These are phyloP conservation scores for Ophthalmolycus amberensis DNA, from an alignment of 2,113 vertebrate species.

Conservation along the genomic window DNA sequence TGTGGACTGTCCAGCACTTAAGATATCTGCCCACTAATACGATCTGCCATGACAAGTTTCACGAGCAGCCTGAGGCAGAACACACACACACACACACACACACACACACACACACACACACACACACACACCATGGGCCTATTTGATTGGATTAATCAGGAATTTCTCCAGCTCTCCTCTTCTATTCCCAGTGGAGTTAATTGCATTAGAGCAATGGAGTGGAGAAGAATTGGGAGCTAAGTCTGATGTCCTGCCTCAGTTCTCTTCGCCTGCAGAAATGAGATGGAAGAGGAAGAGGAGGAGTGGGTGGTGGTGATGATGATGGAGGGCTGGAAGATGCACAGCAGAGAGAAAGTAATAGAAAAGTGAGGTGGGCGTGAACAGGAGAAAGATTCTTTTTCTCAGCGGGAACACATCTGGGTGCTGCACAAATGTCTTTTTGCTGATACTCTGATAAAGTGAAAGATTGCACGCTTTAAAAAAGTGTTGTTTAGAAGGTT, in stretches of 20 bases:
- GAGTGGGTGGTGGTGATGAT: conserved; percentile 1
- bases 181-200: conserved; percentile 76
- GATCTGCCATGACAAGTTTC: conserved; percentile 44
- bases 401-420: conserved; percentile 18
- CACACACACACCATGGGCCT: background rate
- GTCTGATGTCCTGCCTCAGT: conserved; percentile 63
- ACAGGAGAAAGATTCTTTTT: conserved; percentile 3
- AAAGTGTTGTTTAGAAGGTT: background rate
- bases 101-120: background rate
- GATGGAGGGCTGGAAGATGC: conserved; percentile 20
- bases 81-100: conserved; percentile 3
- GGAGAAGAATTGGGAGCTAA: conserved; percentile 62
- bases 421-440: background rate
- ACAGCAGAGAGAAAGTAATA: conserved; percentile 37
- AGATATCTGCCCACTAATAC: conserved; percentile 22
- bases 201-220: conserved; percentile 79
- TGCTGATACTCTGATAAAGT: background rate
- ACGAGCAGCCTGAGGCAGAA: conserved; percentile 45
- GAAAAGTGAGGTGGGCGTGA: conserved; percentile 41
- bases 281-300: conserved; percentile 34
- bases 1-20: conserved; percentile 34
- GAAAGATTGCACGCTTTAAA: background rate
- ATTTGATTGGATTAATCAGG: conserved; percentile 76
- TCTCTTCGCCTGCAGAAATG: conserved; percentile 51
- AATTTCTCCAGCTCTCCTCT: conserved; percentile 65